Base-by-base conservation (phyloP, 2,797 vertebrate species). In the Knipowitschia caucasica region DNA sequence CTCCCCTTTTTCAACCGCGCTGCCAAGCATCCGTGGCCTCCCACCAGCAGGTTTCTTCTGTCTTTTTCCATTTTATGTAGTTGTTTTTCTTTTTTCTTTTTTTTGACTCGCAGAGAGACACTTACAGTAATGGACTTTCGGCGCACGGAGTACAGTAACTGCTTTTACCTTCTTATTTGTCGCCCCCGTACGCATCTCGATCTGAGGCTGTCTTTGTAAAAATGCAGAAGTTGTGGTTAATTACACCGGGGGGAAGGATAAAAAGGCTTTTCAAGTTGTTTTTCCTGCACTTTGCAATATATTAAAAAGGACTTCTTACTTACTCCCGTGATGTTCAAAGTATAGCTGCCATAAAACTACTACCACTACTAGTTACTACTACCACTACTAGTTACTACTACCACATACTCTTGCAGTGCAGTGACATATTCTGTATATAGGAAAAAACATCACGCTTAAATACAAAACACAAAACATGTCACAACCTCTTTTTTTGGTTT, bases 61-160 rank as follows among this genome's bases (percentile, higher is more conserved):
- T 67, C 62, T 31, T 31, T 29, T 49, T 49, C 17, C 5, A 50
- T 67, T 75, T 66, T 43, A 64, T 56, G 56, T 43, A 47, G 36
- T 44, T 53, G 24, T 55, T 64, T 62, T 66, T 30, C n/a, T n/a
- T n/a, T n/a, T n/a, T n/a, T n/a, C n/a, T n/a, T n/a, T n/a, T n/a
- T 50, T 21, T 50, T 68, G 63, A 42, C 53, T 46, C 71, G 47
- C 20, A 39, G 58, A n/a, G 45, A 59, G 56, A 59, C 60, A 55
- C 55, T 64, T 56, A 35, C 27, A 39, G 50, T 45, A 73, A 71
- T 68, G 43, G 47, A 8, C 46, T 65, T 62, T 66, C 59, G 30
- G 38, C 46, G 43, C 21, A 5, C 34, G n/a, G n/a, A 60, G 21
- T 58, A 44, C 40, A 31, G 45, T 53, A 53, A 31, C 36, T 47